Base-by-base conservation (phyloP, 2,888 invertebrate genomes). In the Gymnosoma rotundatum region DNA sequence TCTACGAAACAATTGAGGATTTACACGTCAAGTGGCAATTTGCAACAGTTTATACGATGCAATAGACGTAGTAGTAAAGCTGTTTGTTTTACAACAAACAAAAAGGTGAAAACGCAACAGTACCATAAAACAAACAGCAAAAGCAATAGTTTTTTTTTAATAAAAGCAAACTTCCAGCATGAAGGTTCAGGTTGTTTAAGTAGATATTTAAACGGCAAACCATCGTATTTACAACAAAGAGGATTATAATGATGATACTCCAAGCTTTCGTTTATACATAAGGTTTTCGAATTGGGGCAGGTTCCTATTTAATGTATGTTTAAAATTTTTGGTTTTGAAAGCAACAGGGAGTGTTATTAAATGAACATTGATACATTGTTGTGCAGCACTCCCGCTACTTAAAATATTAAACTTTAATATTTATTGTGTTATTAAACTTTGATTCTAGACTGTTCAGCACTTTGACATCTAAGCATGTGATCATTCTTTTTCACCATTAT, bases 21-120 rank as follows among this genome's bases (percentile, higher is more conserved):
- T 81, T 81, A 63, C 81, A 81, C 81, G 75, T 81, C 70, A 81
- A 81, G 81, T 81, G 75, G 81, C 75, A 75, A 81, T 81, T 75
- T 75, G 81, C 69, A 81, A 81, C 69, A 64, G 75, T 74, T 81
- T 75, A 48, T 63, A 20, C 16, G 45, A 69, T 21, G 45, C 48
- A 61, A 32, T 42, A 56, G 36, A n/a, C n/a, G n/a, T 38, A 32
- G 32, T 18, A 45, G 16, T 42, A 54, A 25, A 61, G 54, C 32
- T 45, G 73, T 56, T 54, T 32, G 45, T 45, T 50, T 16, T 60
- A 48, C 69, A 56, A 60, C 32, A 63, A 66, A 45, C 45, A 14
- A 50, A 2, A 16, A 50, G 18, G 50, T 50, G 18, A 7, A 50
- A 50, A 50, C 5, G 50, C 50, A 50, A 50, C n/a, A 50, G 50